Evolutionary conservation across 1,140 invertebrate genomes (phyloP), one percentile per base, ranked within the genome.

Genomic region (Drosophila malerkotliana): DNA sequence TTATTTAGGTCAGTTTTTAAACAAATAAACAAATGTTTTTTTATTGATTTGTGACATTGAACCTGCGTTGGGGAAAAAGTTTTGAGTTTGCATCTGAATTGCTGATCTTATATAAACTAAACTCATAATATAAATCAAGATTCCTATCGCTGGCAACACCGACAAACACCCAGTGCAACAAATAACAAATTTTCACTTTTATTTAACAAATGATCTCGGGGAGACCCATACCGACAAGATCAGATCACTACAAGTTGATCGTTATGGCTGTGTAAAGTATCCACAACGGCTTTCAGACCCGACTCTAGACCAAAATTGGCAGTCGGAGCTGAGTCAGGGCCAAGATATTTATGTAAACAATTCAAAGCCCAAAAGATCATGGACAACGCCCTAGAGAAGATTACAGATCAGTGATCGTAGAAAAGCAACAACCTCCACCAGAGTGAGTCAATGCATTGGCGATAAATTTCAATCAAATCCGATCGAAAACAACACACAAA

Each of bases 381-480:
- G 26, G 55, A 39, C 71, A 74, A 79, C 58, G 66, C 66, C 79
- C 74, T 64, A 49, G 55, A 48, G 44, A 30, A 83, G 51, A 87
- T 85, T 82, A 75, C 52, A 57, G 71, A 87, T 81, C 69, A 30
- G 30, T 51, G 68, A 60, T 57, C 72, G 63, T 66, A 44, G 15
- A 18, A 4, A 47, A 21, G 15, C 9, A 44, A 44, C 39, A 44
- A 44, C 39, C 1, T 7, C 74, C 76, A 54, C 74, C 76, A 54
- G 72, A 72, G 72, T 26, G 14, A 62, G 75, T 77, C 53, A 72
- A 79, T 73, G 73, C 77, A 73, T 76, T 77, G 54, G 60, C 77
- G 49, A 87, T 87, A 87, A 87, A 87, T 87, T 88, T 83, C 63
- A 88, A 88, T 87, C 74, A 77, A 83, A 77, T 82, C 56, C 62